Conservation (phyloP, 2,888 invertebrate species). For the Callinectes sapidus region DNA sequence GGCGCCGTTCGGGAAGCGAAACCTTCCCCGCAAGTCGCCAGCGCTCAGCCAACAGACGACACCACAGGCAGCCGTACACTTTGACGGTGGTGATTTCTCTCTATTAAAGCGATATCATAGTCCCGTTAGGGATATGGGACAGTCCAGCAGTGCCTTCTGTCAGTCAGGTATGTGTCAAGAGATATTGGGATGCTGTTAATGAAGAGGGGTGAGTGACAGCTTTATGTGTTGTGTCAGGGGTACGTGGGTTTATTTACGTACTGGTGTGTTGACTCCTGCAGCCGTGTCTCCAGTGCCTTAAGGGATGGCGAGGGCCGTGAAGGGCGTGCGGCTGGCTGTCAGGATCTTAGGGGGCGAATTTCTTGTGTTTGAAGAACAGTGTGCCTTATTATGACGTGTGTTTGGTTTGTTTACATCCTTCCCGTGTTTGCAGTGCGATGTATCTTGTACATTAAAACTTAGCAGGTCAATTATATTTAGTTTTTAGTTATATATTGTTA, state of each 20-base stretch:
- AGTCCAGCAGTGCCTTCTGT: conserved; percentile 67
- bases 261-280: neutral
- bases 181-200: neutral
- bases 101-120: neutral
- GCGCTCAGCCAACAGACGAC: conserved; percentile 46
- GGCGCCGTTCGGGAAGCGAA: neutral
- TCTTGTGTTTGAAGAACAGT: too few species aligned
- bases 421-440: neutral
- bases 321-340: neutral
- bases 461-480: neutral
- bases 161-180: conserved; percentile 59
- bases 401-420: neutral
- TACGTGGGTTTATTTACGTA: neutral
- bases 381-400: neutral
- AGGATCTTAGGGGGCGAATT: neutral
- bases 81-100: neutral
- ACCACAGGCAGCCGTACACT: conserved; percentile 4
- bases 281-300: neutral
- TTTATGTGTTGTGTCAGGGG: neutral
- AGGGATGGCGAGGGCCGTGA: neutral
- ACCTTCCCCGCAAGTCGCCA: neutral
- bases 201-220: neutral
- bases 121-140: conserved; percentile 62
- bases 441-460: neutral
- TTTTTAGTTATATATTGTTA: neutral